These are phyloP conservation scores for Antigone vipio DNA, from an alignment of 2,113 vertebrate species.

Conservation along the genomic window DNA sequence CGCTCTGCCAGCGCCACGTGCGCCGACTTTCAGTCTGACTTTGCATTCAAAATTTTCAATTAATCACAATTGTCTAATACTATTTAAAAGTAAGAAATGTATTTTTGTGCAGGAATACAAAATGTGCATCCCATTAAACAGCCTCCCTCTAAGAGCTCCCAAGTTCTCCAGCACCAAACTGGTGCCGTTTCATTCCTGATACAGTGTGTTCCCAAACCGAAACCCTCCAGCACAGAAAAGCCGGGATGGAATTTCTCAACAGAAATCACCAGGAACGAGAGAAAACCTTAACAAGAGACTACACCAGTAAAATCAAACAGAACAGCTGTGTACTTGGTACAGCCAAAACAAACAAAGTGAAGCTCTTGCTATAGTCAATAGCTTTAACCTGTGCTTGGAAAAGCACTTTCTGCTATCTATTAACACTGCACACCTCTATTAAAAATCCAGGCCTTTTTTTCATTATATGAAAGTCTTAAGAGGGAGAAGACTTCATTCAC, in stretches of 20 bases:
- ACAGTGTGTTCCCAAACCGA: not conserved
- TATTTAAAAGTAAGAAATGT: not conserved
- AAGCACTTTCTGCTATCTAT: not conserved
- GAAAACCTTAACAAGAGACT: not conserved
- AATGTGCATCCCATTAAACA: not conserved
- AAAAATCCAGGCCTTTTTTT: not conserved
- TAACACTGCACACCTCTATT: not conserved
- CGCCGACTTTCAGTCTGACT: not conserved
- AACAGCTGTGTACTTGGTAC: not conserved
- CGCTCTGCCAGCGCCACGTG: accelerated
- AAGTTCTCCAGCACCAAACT: not conserved
- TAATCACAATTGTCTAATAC: not conserved
- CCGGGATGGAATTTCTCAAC: not conserved
- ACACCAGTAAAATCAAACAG: not conserved
- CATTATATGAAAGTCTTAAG: not conserved
- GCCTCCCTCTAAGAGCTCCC: not conserved
- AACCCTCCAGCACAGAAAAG: not conserved
- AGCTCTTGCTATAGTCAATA: not conserved
- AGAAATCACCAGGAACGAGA: not conserved
- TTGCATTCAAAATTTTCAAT: not conserved
- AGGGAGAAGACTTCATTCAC: not conserved
- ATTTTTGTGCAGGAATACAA: not conserved
- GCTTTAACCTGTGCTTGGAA: not conserved
- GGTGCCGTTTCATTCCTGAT: not conserved
- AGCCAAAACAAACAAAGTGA: conserved; percentile 15